Percentiles rank a stretch among this genome's conserved stretches.
Evolutionary conservation across 2,888 invertebrate genomes (phyloP).

Genomic region (Limnephilus rhombicus): DNA sequence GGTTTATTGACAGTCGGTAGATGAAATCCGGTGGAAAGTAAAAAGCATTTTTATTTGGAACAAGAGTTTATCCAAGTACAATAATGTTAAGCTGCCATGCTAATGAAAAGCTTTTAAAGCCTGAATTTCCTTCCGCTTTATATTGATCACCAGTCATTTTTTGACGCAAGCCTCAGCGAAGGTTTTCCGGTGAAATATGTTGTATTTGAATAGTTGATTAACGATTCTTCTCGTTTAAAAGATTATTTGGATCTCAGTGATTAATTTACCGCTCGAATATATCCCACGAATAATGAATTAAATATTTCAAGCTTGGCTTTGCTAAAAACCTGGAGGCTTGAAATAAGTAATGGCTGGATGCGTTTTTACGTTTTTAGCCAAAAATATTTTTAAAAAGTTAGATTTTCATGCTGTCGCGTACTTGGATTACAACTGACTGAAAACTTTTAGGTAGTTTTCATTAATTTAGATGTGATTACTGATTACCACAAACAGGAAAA

Average conservation of each 20-base stretch:
- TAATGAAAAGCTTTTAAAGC: not conserved
- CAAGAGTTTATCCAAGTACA: not conserved
- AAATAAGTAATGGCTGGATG: not conserved
- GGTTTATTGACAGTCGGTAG: slow-evolving; percentile 5
- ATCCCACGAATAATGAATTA: not conserved
- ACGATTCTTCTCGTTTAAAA: not conserved
- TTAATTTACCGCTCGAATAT: not conserved
- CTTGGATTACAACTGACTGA: no score
- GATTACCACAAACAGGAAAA: no score
- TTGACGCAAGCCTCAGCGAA: not conserved
- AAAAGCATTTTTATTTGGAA: not conserved
- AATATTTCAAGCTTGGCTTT: not conserved
- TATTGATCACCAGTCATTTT: not conserved
- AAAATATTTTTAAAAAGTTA: not conserved
- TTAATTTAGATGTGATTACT: no score
- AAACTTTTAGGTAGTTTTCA: no score
- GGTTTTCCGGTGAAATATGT: not conserved
- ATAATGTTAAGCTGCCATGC: not conserved
- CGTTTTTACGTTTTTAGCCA: not conserved
- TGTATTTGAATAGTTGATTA: not conserved
- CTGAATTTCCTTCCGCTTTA: not conserved
- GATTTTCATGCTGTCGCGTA: not conserved
- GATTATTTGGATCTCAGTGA: not conserved
- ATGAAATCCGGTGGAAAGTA: not conserved
- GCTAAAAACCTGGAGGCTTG: not conserved